phyloP scores from a whole-genome alignment of 2,797 vertebrate species.

The Lepilemur septentrionalis region DNA sequence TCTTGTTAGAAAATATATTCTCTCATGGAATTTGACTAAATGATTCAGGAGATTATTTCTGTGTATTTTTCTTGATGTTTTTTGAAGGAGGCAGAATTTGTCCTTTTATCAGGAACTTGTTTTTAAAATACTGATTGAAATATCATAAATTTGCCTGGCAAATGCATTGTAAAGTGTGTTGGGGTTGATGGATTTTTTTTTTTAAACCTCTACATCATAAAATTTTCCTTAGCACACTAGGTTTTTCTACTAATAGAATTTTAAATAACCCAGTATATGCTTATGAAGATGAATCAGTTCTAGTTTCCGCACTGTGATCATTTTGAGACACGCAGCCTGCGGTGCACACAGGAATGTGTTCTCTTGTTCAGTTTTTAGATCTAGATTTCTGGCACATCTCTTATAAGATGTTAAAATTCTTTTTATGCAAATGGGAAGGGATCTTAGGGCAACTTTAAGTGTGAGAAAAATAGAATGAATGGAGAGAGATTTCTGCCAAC shows the following conservation, averaged over 20 bases:
- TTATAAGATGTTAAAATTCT: neutral
- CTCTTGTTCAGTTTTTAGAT: neutral
- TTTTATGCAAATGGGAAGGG: neutral
- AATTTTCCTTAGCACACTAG: neutral
- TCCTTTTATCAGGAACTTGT: neutral
- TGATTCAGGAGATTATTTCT: slow-evolving; percentile 27
- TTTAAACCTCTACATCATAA: neutral
- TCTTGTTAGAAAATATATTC: slow-evolving; percentile 16
- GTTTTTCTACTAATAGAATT: neutral
- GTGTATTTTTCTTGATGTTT: neutral
- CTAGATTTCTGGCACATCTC: neutral
- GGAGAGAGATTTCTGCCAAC: slow-evolving; percentile 41
- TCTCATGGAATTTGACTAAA: neutral
- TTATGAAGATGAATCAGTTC: neutral
- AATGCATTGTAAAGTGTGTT: neutral
- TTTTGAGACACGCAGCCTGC: neutral
- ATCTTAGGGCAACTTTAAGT: slow-evolving; percentile 1
- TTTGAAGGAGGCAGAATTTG: slow-evolving; percentile 20
- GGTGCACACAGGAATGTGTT: neutral
- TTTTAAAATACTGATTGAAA: slow-evolving; percentile 39
- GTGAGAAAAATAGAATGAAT: slow-evolving; percentile 31
- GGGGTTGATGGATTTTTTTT: neutral
- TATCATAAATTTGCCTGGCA: neutral
- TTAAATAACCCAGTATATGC: neutral
- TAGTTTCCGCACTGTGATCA: slow-evolving; percentile 20